A percentile compares a stretch with the other conserved stretches of the same genome.
phyloP scores from a whole-genome alignment of 23 tunicate species.

The Styela clava region DNA sequence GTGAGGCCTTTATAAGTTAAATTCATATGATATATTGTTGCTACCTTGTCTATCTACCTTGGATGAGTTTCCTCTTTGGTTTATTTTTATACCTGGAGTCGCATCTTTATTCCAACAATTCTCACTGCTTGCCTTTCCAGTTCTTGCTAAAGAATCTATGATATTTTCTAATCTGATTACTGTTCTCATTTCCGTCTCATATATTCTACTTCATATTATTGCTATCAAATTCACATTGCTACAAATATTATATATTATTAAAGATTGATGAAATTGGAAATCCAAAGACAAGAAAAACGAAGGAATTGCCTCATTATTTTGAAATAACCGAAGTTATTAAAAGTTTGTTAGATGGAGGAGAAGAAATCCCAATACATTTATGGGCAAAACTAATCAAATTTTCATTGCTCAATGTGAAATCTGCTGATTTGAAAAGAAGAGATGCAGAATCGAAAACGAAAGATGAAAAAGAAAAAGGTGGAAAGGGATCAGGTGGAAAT shows the following conservation, averaged over 20 bases:
- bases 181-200: too few relatives aligned
- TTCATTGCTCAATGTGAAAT: conserved; percentile 64
- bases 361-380: conserved; percentile 71
- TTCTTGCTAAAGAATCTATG: too few relatives aligned
- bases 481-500: conserved; percentile 65
- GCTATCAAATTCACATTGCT: too few relatives aligned
- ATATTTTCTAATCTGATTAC: too few relatives aligned
- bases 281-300: conserved; percentile 58
- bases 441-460: conserved; percentile 42
- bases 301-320: conserved; percentile 63
- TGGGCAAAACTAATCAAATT: conserved; percentile 93
- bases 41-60: too few relatives aligned
- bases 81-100: not conserved
- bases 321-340: conserved; percentile 67
- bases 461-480: conserved; percentile 65
- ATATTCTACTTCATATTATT: too few relatives aligned
- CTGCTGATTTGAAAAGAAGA: conserved; percentile 50
- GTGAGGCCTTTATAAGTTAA: conserved; percentile 34
- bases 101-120: not conserved
- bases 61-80: not conserved
- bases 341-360: conserved; percentile 45
- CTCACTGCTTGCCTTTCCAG: too few relatives aligned
- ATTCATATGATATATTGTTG: not conserved
- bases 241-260: too few relatives aligned
- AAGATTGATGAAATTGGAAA: conserved; percentile 85